Percentiles rank a stretch among this genome's conserved stretches.
phyloP scores from a whole-genome alignment of 1,140 invertebrate genomes.

The Teleopsis dalmanni region DNA sequence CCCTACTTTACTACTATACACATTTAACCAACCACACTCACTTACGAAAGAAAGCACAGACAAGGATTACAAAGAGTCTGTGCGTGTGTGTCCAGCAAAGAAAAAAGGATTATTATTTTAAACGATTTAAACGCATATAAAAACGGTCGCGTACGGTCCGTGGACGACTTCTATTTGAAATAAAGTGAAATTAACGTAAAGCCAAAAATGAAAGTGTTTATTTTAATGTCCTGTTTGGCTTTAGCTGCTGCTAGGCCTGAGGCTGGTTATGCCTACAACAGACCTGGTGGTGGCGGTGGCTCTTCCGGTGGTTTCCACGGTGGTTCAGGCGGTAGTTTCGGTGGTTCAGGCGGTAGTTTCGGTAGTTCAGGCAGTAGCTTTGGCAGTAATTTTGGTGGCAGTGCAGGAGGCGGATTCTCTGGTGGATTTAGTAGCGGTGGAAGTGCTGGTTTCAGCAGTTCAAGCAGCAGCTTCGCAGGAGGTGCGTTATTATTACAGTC shows the following conservation, averaged over 20 bases:
- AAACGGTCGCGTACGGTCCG: background rate
- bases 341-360: slow-evolving; percentile 16
- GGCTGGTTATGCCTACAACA: slow-evolving; percentile 54
- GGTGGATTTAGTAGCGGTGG: slow-evolving; percentile 18
- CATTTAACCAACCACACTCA: slow-evolving; percentile 11
- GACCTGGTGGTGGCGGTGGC: slow-evolving; percentile 46
- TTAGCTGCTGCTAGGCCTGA: slow-evolving; percentile 53
- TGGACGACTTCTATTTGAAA: background rate
- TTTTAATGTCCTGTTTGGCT: slow-evolving; percentile 53
- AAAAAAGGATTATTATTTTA: background rate
- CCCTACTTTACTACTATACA: slow-evolving; percentile 10
- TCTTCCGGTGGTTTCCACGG: slow-evolving; percentile 19
- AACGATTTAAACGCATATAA: background rate
- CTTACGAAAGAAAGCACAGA: slow-evolving; percentile 20
- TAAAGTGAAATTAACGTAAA: background rate
- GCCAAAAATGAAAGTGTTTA: slow-evolving; percentile 41
- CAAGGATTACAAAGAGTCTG: slow-evolving; percentile 40
- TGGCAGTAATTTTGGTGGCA: slow-evolving; percentile 19
- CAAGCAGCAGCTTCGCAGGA: slow-evolving; percentile 18
- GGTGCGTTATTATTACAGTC: too few species aligned
- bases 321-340: slow-evolving; percentile 19
- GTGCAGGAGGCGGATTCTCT: slow-evolving; percentile 25
- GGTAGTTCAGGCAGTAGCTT: slow-evolving; percentile 18
- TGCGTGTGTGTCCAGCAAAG: slow-evolving; percentile 13
- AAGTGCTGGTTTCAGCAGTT: slow-evolving; percentile 8